A percentile compares a stretch with the other conserved stretches of the same genome.
phyloP scores from a whole-genome alignment of 2,888 invertebrate genomes.

The Pseudococcus jackbeardsleyi region DNA sequence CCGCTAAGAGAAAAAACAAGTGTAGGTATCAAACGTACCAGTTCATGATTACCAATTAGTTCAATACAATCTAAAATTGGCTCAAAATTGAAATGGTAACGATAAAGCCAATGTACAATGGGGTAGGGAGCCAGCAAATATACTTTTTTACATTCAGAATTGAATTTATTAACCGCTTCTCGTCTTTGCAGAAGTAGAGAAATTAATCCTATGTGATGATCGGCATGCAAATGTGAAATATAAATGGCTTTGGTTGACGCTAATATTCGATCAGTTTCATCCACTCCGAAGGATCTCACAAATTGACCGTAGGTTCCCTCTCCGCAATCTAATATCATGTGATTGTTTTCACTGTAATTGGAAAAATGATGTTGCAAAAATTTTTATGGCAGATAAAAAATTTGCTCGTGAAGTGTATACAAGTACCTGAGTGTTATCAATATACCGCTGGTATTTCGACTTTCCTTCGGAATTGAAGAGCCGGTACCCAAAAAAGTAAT shows the following conservation, averaged over 20 bases:
- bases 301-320: constrained; percentile 94
- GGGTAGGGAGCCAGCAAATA: constrained; percentile 82
- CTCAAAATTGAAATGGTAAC: constrained; percentile 82
- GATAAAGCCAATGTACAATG: constrained; percentile 80
- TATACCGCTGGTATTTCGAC: constrained; percentile 91
- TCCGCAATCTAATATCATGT: constrained; percentile 92
- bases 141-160: constrained; percentile 70
- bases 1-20: background rate
- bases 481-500: constrained; percentile 94
- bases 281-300: constrained; percentile 83
- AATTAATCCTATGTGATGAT: constrained; percentile 93
- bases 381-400: background rate
- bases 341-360: constrained; percentile 74
- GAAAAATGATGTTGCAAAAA: constrained; percentile 66
- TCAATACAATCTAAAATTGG: constrained; percentile 75
- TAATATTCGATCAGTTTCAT: constrained; percentile 76
- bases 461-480: constrained; percentile 92
- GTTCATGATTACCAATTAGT: constrained; percentile 78
- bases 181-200: constrained; percentile 77
- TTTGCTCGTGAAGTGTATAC: constrained; percentile 67
- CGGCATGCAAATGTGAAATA: constrained; percentile 96
- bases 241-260: constrained; percentile 81
- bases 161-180: constrained; percentile 47
- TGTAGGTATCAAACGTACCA: constrained; percentile 70
- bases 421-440: constrained; percentile 79